Evolutionary conservation across 2,888 invertebrate species (phyloP), one percentile per base, ranked within the genome.

Genomic region (Orthonevra nobilis): DNA sequence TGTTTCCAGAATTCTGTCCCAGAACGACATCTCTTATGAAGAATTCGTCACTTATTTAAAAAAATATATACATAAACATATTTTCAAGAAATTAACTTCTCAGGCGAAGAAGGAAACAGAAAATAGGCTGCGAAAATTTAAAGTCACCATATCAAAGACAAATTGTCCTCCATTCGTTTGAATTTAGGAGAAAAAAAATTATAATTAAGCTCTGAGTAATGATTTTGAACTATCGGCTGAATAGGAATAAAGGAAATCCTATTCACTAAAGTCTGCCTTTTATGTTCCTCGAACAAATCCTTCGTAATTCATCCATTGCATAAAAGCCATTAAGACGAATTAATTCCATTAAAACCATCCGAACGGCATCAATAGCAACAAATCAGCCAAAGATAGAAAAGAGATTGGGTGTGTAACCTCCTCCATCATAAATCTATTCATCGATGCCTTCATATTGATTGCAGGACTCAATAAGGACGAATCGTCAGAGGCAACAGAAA

Each of bases 371-470:
- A 34, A 58, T 63, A 36, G 14, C 3, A n/a, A 19, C 50, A 36
- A 10, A 6, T 14, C n/a, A n/a, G n/a, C n/a, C n/a, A n/a, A n/a
- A n/a, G n/a, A n/a, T n/a, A n/a, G n/a, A 23, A 20, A 54, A 32
- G 52, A 52, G 52, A 50, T 50, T 56, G 42, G 52, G 54, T 32
- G 32, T 50, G 42, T 56, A 58, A 70, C 50, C 58, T 30, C 44
- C 63, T n/a, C 63, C 58, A 60, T 77, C 77, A 77, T 77, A 70
- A 77, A 77, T 77, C 77, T 72, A 77, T 77, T 77, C 70, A 64
- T 77, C 58, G 70, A 70, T 70, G 46, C 44, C 32, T 44, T 34
- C 28, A 30, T 64, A 77, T 77, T 70, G 77, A 77, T 77, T 70
- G 52, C 58, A 70, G 56, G 54, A 63, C 69, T 42, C 34, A 46